Percentiles rank a stretch among this genome's conserved stretches.
phyloP scores from a whole-genome alignment of 2,797 vertebrate species.

The Eulemur albifrons region DNA sequence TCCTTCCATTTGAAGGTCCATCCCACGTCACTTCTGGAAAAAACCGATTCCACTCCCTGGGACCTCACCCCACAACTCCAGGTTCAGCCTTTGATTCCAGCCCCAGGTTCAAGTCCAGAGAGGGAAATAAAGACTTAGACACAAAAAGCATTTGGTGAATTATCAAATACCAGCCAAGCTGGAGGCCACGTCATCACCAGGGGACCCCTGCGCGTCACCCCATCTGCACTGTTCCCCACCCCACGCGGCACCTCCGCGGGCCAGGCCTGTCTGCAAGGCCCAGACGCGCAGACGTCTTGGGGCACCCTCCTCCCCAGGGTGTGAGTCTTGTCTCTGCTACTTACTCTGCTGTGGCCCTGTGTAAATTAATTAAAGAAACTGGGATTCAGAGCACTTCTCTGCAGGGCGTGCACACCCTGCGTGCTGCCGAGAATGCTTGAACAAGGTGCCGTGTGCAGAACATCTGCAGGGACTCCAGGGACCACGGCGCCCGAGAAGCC shows the following conservation, averaged over 20 bases:
- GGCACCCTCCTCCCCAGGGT: rapidly evolving
- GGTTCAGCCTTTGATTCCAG: background rate
- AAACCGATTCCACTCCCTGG: background rate
- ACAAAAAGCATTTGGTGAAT: too few relatives aligned
- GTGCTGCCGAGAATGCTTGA: rapidly evolving
- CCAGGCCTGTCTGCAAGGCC: background rate
- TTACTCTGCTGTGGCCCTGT: background rate
- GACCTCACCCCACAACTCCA: background rate
- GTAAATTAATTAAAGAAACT: background rate
- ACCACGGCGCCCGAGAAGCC: rapidly evolving
- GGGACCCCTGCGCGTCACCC: too few relatives aligned
- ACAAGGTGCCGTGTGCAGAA: rapidly evolving
- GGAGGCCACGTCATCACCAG: rapidly evolving
- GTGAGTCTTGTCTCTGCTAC: too few relatives aligned
- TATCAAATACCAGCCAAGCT: rapidly evolving
- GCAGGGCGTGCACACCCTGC: rapidly evolving
- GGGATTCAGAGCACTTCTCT: too few relatives aligned
- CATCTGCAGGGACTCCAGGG: rapidly evolving
- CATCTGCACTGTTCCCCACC: rapidly evolving
- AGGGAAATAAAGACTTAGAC: too few relatives aligned
- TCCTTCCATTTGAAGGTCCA: background rate
- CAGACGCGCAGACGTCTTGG: rapidly evolving
- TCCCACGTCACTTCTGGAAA: background rate
- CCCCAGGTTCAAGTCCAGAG: background rate
- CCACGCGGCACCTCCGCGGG: background rate